Conservation (phyloP, 1,140 invertebrate species). For the Acromyrmex charruanus region DNA sequence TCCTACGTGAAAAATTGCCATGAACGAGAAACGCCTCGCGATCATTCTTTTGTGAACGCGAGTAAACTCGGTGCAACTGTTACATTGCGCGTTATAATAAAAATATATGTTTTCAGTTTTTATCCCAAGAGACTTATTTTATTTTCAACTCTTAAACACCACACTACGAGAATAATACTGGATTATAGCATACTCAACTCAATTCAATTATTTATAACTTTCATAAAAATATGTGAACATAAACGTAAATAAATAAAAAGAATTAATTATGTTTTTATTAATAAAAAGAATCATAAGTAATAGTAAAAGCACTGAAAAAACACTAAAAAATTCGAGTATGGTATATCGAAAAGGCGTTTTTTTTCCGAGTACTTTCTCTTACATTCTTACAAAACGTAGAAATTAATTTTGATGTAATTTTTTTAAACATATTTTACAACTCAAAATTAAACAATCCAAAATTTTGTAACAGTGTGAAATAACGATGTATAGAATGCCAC, state of each 20-base stretch:
- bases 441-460: not conserved
- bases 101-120: not conserved
- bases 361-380: not conserved
- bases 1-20: constrained; percentile 17
- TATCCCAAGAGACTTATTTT: not conserved
- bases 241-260: no score
- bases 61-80: constrained; percentile 2
- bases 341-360: no score
- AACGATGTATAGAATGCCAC: constrained; percentile 76
- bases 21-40: not conserved
- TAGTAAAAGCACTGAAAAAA: no score
- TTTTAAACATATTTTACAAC: not conserved
- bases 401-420: not conserved
- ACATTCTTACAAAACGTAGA: not conserved
- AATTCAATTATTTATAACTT: no score
- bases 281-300: no score
- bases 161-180: no score
- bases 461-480: constrained; percentile 50
- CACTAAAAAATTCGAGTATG: no score
- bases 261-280: no score
- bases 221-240: no score
- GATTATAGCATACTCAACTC: no score
- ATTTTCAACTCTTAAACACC: not conserved
- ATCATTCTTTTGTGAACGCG: not conserved
- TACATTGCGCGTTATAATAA: not conserved